Evolutionary conservation across 2,113 vertebrate genomes (phyloP).

Genomic region (Cyanocitta stelleri): DNA sequence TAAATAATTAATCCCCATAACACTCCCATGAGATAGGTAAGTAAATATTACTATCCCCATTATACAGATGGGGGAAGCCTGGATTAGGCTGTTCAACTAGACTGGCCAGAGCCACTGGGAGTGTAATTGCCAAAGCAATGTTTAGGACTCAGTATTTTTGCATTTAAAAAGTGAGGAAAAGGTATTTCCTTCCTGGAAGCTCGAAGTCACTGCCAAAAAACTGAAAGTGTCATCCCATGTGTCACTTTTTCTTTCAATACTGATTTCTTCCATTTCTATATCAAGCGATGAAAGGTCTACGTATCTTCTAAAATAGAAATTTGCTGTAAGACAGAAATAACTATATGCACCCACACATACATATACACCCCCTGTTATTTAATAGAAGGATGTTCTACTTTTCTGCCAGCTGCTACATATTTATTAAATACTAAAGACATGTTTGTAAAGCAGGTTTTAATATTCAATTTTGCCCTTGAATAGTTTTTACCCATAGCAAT

Average conservation of each 20-base stretch:
- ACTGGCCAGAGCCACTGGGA: not conserved
- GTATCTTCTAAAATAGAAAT: conserved; percentile 13
- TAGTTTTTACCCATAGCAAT: conserved; percentile 53
- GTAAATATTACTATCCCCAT: not conserved
- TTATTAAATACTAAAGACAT: conserved; percentile 56
- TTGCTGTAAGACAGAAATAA: conserved; percentile 18
- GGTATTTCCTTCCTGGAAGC: not conserved
- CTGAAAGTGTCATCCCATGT: not conserved
- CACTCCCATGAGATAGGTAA: not conserved
- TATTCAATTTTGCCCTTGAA: conserved; percentile 65
- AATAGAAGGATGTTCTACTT: conserved; percentile 2
- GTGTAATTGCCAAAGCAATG: not conserved
- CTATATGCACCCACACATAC: not conserved
- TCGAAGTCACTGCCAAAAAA: not conserved
- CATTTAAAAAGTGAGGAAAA: not conserved
- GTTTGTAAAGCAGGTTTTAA: conserved; percentile 62
- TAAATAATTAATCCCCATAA: conserved; percentile 27
- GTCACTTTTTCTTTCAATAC: conserved; percentile 22
- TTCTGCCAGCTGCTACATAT: conserved; percentile 34
- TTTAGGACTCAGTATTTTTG: not conserved
- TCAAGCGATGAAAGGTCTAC: conserved; percentile 27
- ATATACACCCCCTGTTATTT: not conserved
- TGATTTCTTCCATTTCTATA: not conserved
- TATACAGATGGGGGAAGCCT: not conserved
- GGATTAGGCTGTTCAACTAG: not conserved